Conservation (phyloP, 2,888 invertebrate species). For the Chloroclystis v-ata region DNA sequence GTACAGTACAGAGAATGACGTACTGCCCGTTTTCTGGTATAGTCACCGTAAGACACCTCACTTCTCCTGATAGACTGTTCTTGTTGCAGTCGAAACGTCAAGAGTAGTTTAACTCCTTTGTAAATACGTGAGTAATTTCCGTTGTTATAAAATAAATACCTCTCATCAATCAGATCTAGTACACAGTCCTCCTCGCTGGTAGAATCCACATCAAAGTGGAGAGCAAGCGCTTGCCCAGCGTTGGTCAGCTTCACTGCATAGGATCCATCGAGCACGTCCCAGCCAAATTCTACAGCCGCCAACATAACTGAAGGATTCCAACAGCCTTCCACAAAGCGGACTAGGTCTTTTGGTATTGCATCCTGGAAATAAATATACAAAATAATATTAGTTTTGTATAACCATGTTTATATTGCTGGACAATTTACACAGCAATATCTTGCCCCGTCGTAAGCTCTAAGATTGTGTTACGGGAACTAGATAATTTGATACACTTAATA, state of each 20-base stretch:
- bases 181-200: background rate
- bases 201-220: conserved; percentile 67
- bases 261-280: conserved; percentile 93
- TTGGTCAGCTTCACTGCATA: conserved; percentile 85
- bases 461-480: too few species aligned
- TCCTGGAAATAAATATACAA: conserved; percentile 61
- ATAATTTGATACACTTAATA: too few species aligned
- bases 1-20: too few species aligned
- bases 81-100: too few species aligned
- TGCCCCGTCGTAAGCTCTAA: too few species aligned
- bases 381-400: background rate
- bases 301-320: conserved; percentile 87
- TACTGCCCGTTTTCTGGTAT: too few species aligned
- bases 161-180: conserved; percentile 2
- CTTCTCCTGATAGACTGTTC: too few species aligned
- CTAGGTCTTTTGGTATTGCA: conserved; percentile 81
- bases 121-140: too few species aligned
- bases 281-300: conserved; percentile 84
- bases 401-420: background rate
- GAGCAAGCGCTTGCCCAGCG: conserved; percentile 82
- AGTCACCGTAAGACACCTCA: too few species aligned
- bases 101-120: too few species aligned
- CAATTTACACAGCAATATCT: too few species aligned
- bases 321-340: conserved; percentile 86
- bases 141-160: too few species aligned